Conservation (phyloP, 2,113 vertebrate genomes). For the Pimephales promelas region DNA sequence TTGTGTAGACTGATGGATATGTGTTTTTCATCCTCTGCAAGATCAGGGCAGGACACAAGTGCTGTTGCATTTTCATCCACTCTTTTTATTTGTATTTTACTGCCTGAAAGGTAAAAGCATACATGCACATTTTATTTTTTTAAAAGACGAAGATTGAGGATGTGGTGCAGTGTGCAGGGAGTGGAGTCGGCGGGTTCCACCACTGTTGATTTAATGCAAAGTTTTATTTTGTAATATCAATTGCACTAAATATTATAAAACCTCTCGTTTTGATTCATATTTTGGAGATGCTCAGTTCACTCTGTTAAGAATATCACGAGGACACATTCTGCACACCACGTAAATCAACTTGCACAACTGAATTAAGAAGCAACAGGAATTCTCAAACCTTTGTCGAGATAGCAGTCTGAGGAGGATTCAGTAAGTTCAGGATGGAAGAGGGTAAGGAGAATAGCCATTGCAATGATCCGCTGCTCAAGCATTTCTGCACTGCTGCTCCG, state of each 20-base stretch:
- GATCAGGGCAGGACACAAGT: conserved; percentile 16
- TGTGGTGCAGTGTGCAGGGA: conserved; percentile 37
- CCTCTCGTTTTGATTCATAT: background rate
- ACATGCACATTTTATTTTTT: background rate
- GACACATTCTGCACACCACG: background rate
- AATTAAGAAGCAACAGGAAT: conserved; percentile 37
- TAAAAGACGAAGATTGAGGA: conserved; percentile 25
- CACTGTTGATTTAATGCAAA: background rate
- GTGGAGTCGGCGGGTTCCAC: background rate
- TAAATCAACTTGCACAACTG: background rate
- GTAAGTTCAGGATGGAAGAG: conserved; percentile 4
- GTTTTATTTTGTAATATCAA: background rate
- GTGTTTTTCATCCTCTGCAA: background rate
- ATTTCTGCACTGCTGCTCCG: conserved; percentile 37
- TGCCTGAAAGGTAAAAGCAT: conserved; percentile 45
- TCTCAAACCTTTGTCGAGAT: conserved; percentile 42
- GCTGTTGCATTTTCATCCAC: background rate
- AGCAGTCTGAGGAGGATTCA: background rate
- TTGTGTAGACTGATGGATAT: background rate
- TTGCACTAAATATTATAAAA: background rate
- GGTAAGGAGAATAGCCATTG: conserved; percentile 22
- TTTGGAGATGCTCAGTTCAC: background rate
- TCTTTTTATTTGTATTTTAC: background rate
- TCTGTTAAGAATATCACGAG: background rate
- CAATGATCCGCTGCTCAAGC: conserved; percentile 30